Evolutionary conservation across 1,140 invertebrate genomes (phyloP), one percentile per base, ranked within the genome.

Genomic region (Paracyclopina nana): DNA sequence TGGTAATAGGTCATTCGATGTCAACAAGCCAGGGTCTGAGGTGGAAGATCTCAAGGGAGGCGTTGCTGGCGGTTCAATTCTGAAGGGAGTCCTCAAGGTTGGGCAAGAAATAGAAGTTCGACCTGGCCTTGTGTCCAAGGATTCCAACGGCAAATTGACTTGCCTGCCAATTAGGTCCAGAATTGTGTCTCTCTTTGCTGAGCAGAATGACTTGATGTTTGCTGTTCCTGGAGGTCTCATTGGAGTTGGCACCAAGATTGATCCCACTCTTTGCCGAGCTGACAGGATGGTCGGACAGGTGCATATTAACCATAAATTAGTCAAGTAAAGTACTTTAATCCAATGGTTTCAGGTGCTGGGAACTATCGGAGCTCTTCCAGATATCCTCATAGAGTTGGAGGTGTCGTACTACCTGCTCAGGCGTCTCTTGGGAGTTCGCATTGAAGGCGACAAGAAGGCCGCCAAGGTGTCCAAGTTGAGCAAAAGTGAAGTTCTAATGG

Each of bases 1-100:
- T n/a, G n/a, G n/a, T n/a, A n/a, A n/a, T n/a, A 73, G 95, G 55
- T 98, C 92, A 8, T 99, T 99, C 67, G 95, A 99, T 68, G 94
- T 99, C 0, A 99, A 99, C 68, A 98, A 98, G 67, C 95, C 95
- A 16, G 94, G 94, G 25, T 95, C 90, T 66, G 94, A 98, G 68
- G 92, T 98, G 1, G 86, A 94, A 56, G 91, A 98, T 63, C 68
- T 99, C 6, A 91, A 94, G 63, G 95, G 95, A 27, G 95, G 95
- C 26, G 95, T 99, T 6, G 94, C 94, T 55, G 95, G 95, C 55
- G 95, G 95, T 22, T 95, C 88, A 63, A 94, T 99, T 58, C 68
- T 98, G 1, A 78, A 82, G 63, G 94, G 94, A 54, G 90, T 96
- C 4, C 69, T 97, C 4, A 87, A 82, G 67, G 77, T 86, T 57